Conservation (phyloP, 2,797 vertebrate species). For the Argentina silus region DNA sequence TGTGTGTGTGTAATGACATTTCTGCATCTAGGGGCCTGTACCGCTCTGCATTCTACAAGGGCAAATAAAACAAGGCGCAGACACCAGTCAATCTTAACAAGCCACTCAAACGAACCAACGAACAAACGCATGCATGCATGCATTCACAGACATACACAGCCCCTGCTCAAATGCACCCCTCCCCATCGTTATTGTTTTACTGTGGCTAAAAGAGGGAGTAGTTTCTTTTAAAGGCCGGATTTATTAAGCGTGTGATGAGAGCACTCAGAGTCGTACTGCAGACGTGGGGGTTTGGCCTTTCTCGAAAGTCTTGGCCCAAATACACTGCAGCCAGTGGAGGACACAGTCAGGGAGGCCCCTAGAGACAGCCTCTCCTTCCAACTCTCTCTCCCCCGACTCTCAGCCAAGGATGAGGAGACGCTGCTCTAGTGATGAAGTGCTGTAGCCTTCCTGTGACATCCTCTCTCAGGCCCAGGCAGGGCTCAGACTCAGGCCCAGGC, state of each 20-base stretch:
- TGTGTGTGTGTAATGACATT: neutral
- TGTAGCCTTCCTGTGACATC: constrained; percentile 37
- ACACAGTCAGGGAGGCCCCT: constrained; percentile 39
- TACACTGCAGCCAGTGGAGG: constrained; percentile 29
- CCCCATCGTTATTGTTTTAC: neutral
- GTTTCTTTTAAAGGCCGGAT: constrained; percentile 56
- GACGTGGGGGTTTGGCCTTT: constrained; percentile 44
- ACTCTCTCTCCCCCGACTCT: neutral
- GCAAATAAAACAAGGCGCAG: constrained; percentile 3
- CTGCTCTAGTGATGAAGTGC: constrained; percentile 53
- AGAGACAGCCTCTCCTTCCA: constrained; percentile 22
- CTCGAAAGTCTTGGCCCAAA: constrained; percentile 35
- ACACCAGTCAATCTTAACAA: neutral
- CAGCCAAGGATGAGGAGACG: constrained; percentile 36
- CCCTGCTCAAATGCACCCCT: neutral
- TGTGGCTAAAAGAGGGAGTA: constrained; percentile 12
- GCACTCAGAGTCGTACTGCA: constrained; percentile 37
- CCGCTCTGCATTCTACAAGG: neutral
- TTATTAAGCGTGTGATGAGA: constrained; percentile 56
- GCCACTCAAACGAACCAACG: neutral
- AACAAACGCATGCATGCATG: neutral
- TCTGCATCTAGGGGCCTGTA: neutral
- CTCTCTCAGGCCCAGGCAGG: constrained; percentile 7
- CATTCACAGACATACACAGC: neutral
- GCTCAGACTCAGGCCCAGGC: neutral